Evolutionary conservation across 1,140 invertebrate species (phyloP).

Genomic region (Helicoverpa zea): DNA sequence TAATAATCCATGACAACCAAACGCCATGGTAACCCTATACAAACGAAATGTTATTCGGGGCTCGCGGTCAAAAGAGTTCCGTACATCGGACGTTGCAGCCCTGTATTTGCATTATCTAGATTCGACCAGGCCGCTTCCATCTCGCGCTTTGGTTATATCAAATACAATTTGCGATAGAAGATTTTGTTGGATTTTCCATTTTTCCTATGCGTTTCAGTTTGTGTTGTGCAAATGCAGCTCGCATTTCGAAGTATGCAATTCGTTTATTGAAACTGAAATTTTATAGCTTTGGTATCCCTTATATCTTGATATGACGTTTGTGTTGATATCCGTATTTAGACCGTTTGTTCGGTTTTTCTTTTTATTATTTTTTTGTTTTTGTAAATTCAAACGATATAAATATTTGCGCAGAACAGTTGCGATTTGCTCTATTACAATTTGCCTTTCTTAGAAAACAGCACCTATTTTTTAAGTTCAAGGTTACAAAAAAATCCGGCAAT

Average conservation of each 20-base stretch:
- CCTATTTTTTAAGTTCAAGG: background rate
- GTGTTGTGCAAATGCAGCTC: conserved; percentile 32
- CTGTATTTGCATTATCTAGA: conserved; percentile 79
- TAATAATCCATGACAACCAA: background rate
- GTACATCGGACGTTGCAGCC: conserved; percentile 51
- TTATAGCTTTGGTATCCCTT: background rate
- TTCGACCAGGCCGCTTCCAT: conserved; percentile 75
- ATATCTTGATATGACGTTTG: background rate
- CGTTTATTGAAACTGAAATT: conserved; percentile 28
- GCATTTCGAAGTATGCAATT: conserved; percentile 22
- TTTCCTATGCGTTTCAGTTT: conserved; percentile 54
- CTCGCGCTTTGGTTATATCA: conserved; percentile 79
- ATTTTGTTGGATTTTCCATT: conserved; percentile 71
- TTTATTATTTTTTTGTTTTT: background rate
- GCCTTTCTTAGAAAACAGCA: background rate
- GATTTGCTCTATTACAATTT: too few relatives aligned
- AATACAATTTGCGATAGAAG: conserved; percentile 80
- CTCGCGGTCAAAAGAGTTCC: conserved; percentile 56
- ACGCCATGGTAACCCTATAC: conserved; percentile 23
- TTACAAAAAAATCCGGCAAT: background rate
- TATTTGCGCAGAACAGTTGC: too few relatives aligned
- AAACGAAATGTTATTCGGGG: conserved; percentile 61
- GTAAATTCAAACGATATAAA: background rate
- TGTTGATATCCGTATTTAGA: background rate
- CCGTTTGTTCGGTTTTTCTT: background rate